Base-by-base conservation (phyloP, 2,113 vertebrate species). In the Vicugna pacos region DNA sequence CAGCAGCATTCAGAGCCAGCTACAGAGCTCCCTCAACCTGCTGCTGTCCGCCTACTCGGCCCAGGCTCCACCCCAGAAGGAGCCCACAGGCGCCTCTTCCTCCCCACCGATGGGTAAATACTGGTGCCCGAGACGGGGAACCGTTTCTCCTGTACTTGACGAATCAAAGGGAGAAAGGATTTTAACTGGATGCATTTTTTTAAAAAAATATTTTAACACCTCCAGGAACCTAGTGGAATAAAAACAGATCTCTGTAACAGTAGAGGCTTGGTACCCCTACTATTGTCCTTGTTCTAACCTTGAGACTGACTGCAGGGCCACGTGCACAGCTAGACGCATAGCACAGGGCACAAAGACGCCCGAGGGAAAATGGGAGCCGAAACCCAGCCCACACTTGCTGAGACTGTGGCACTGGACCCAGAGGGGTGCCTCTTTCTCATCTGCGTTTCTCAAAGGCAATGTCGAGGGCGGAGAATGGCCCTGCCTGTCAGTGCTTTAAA, bases 1-100 rank as follows among this genome's bases (percentile, higher is more conserved):
- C 98, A 99, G 99, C 98, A 99, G 99, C 83, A 99, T 99, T 96
- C 99, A 99, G 98, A 99, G 99, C 98, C 99, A 99, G 76, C 98
- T 99, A 87, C 99, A 99, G 95, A 99, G 99, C 97, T 99, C 99
- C 83, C 99, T 99, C 88, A 99, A 99, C 98, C 99, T 99, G 32
- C 98, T 99, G 96, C 99, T 99, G 67, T 99, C 99, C 4, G 99
- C 99, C 96, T 99, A 99, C 98, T 99, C 99, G 1, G 97, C 98
- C 0, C 99, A 98, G 64, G 98, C 98, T 38, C 98, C 99, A 0
- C 67, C 92, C 1, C 98, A 97, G 56, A 93, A 97, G 94, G 98
- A 98, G 94, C 52, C 96, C 11, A 42, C 87, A 0, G 75, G 16
- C 2, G 32, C 96, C 2, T 16, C 80, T 7, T 6, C 70, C 11